A percentile compares a stretch with the other conserved stretches of the same genome.
phyloP scores from a whole-genome alignment of 2,113 vertebrate species.

The Mola mola region DNA sequence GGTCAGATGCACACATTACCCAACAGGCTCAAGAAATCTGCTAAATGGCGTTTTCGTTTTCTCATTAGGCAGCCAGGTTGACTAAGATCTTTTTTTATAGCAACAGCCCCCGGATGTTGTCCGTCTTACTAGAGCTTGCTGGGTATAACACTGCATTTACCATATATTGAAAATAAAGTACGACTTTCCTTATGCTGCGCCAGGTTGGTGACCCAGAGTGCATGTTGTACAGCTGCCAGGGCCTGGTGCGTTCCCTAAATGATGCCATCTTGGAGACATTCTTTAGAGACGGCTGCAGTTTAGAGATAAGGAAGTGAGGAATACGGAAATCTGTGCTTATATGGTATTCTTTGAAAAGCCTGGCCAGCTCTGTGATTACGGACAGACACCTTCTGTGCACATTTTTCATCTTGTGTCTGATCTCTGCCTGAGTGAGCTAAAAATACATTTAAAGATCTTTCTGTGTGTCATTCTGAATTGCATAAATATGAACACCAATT shows the following conservation, averaged over 20 bases:
- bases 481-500: slow-evolving; percentile 66
- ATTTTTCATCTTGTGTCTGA: slow-evolving; percentile 51
- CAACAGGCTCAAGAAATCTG: slow-evolving; percentile 19
- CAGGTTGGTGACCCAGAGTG: slow-evolving; percentile 24
- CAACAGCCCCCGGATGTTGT: slow-evolving; percentile 17
- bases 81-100: slow-evolving; percentile 37
- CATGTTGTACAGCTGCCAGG: slow-evolving; percentile 46
- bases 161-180: slow-evolving; percentile 35
- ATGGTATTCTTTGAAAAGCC: slow-evolving; percentile 52
- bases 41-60: slow-evolving; percentile 7
- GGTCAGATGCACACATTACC: slow-evolving; percentile 18
- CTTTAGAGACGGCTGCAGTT: slow-evolving; percentile 63
- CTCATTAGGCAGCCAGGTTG: slow-evolving; percentile 15
- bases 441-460: slow-evolving; percentile 41
- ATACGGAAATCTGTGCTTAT: slow-evolving; percentile 56
- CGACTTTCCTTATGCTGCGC: slow-evolving; percentile 18
- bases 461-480: slow-evolving; percentile 49
- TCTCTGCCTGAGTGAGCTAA: slow-evolving; percentile 30
- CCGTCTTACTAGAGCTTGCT: slow-evolving; percentile 19
- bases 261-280: slow-evolving; percentile 63
- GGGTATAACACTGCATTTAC: slow-evolving; percentile 3
- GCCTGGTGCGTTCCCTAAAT: slow-evolving; percentile 29
- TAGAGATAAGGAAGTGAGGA: slow-evolving; percentile 68
- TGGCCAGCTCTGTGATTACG: slow-evolving; percentile 53
- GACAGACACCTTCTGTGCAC: slow-evolving; percentile 44